Base-by-base conservation (phyloP, 2,113 vertebrate species). In the Brachyhypopomus occidentalis region DNA sequence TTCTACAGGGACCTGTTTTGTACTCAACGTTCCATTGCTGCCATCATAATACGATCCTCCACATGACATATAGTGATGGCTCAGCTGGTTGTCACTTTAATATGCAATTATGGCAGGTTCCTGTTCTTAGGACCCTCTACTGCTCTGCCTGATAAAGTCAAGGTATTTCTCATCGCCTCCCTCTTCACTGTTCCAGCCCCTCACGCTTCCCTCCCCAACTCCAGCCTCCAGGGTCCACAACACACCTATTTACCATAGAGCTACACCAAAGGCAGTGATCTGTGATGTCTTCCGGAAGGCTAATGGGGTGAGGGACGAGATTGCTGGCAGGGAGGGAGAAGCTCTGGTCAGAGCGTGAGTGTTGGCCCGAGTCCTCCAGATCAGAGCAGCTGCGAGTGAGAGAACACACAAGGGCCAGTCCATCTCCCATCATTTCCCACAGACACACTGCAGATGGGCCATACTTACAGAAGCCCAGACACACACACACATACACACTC, bases 61-160 rank as follows among this genome's bases (percentile, higher is more conserved):
- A 72, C 23, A 62, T 79, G 81, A 85, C 55, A 59, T 77, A 85
- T 77, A 80, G 62, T 41, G 22, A 66, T 58, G 60, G 59, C 79
- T 79, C 72, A 72, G 62, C 71, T 63, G 79, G 66, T 66, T 84
- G 84, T 87, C 84, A 85, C 60, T 76, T 85, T 82, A 85, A 85
- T 84, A 87, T 82, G 72, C 82, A 79, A 79, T 71, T 85, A 85
- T 81, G 77, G 69, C 41, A 82, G 66, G 84, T 79, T 71, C 38
- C n/a, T 75, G 63, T 83, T 36, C 75, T 78, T 81, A 62, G 52
- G 76, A 52, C 67, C 56, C 41, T 75, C 72, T 74, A 56, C 79
- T 70, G 84, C 84, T 85, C 56, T 12, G 81, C 66, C 80, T 75
- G 86, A 87, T 85, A 81, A 83, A 83, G 83, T 83, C 63, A 72